A percentile compares a stretch with the other conserved stretches of the same genome.
These are phyloP conservation scores for Leucoma salicis DNA, from an alignment of 2,888 invertebrate genomes.

Conservation along the genomic window DNA sequence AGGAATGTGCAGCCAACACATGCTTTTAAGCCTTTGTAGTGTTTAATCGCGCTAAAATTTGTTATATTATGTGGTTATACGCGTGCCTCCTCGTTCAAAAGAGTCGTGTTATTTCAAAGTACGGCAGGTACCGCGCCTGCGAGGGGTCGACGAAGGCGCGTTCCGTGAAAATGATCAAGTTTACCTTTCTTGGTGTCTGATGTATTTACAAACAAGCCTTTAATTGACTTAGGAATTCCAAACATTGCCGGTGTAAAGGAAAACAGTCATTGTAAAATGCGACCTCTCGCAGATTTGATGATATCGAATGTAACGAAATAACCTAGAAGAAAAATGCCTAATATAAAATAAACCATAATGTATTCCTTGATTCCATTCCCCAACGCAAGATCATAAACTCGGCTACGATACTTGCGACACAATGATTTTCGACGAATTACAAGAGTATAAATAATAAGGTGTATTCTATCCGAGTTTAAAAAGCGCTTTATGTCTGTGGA, in stretches of 20 bases:
- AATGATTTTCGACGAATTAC: slow-evolving; percentile 18
- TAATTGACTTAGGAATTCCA: slow-evolving; percentile 73
- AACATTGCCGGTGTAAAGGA: slow-evolving; percentile 61
- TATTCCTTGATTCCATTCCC: slow-evolving; percentile 3
- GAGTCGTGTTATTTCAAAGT: slow-evolving; percentile 48
- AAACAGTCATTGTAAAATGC: slow-evolving; percentile 52
- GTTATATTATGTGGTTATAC: slow-evolving; percentile 23
- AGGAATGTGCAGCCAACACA: slow-evolving; percentile 13
- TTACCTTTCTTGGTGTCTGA: slow-evolving; percentile 50
- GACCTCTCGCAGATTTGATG: slow-evolving; percentile 22
- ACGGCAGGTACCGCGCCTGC: slow-evolving; percentile 24
- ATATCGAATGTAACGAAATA: not conserved
- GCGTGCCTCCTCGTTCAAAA: slow-evolving; percentile 42
- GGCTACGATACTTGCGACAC: slow-evolving; percentile 17
- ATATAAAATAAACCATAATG: slow-evolving; percentile 7
- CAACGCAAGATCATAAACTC: slow-evolving; percentile 13
- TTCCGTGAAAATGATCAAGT: slow-evolving; percentile 63
- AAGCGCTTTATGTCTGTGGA: slow-evolving; percentile 45
- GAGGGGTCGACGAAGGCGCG: slow-evolving; percentile 45
- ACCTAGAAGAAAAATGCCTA: not conserved
- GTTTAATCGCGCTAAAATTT: slow-evolving; percentile 36
- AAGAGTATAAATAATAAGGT: slow-evolving; percentile 36
- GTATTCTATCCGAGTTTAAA: slow-evolving; percentile 42
- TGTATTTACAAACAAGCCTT: slow-evolving; percentile 71
- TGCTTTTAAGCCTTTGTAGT: slow-evolving; percentile 20